phyloP scores from a whole-genome alignment of 2,888 invertebrate species.

The Callyntrura sp. region DNA sequence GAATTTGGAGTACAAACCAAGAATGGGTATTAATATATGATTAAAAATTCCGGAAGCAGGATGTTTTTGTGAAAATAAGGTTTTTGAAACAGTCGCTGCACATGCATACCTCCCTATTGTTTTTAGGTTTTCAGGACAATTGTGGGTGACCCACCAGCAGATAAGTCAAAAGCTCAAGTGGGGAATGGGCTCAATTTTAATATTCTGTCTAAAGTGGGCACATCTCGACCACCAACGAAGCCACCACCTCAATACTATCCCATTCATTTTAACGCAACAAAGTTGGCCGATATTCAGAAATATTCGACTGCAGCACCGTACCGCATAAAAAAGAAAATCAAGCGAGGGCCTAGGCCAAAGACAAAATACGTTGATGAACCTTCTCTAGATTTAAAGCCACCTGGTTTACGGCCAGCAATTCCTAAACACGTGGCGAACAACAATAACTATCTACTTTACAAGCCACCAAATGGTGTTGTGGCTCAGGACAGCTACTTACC shows the following conservation, averaged over 20 bases:
- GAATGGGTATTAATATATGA: conserved; percentile 77
- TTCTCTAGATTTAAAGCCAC: conserved; percentile 67
- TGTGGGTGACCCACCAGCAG: conserved; percentile 56
- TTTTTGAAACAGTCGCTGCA: too few species aligned
- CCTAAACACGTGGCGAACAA: conserved; percentile 75
- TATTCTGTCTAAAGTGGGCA: conserved; percentile 78
- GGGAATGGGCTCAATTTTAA: conserved; percentile 76
- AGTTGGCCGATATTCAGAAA: conserved; percentile 65
- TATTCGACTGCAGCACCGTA: conserved; percentile 71
- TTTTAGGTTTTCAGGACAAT: conserved; percentile 73
- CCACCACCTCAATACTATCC: conserved; percentile 73
- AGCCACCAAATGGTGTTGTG: conserved; percentile 57
- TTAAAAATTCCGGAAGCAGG: not conserved
- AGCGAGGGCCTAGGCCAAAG: conserved; percentile 78
- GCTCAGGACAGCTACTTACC: conserved; percentile 68
- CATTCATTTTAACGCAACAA: conserved; percentile 66
- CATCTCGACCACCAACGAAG: conserved; percentile 68
- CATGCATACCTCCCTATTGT: not conserved
- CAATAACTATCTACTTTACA: conserved; percentile 75
- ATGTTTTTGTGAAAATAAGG: too few species aligned
- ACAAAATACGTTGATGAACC: conserved; percentile 68
- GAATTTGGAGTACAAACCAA: conserved; percentile 78
- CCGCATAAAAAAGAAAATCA: conserved; percentile 76
- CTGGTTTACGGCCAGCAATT: conserved; percentile 77
- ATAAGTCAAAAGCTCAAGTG: conserved; percentile 68